These are phyloP conservation scores for Lasioglossum figueresi DNA, from an alignment of 2,888 invertebrate genomes.

Conservation along the genomic window DNA sequence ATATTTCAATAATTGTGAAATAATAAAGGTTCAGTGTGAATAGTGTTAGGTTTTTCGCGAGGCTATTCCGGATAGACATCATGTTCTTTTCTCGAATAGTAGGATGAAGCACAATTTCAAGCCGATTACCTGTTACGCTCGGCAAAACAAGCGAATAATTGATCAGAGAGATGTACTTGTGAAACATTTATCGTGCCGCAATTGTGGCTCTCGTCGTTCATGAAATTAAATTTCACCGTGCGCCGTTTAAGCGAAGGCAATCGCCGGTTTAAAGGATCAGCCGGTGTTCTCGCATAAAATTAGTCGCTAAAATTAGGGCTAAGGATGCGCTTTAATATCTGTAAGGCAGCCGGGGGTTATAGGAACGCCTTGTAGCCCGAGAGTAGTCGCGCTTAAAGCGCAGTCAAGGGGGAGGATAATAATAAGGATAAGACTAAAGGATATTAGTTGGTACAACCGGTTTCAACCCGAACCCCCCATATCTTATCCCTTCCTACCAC, in stretches of 20 bases:
- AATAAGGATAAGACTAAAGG: constrained; percentile 82
- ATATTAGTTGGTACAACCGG: constrained; percentile 80
- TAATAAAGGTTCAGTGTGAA: too few species aligned
- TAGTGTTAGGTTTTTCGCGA: not conserved
- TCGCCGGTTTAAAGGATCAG: constrained; percentile 64
- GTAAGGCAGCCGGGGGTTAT: constrained; percentile 65
- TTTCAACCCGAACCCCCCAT: constrained; percentile 45
- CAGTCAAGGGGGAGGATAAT: constrained; percentile 76
- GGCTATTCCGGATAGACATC: not conserved
- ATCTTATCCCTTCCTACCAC: constrained; percentile 43
- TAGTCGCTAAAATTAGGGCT: constrained; percentile 73
- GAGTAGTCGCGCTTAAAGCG: constrained; percentile 62
- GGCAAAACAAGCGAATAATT: constrained; percentile 12
- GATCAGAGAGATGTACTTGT: not conserved
- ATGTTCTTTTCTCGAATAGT: not conserved
- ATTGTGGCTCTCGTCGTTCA: constrained; percentile 18
- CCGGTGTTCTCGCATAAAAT: constrained; percentile 71
- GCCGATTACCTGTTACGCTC: not conserved
- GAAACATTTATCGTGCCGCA: constrained; percentile 23
- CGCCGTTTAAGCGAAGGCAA: constrained; percentile 23
- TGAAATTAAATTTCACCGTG: constrained; percentile 46
- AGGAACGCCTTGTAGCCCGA: constrained; percentile 58
- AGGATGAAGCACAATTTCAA: constrained; percentile 2
- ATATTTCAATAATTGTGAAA: too few species aligned
- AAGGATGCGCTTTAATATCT: constrained; percentile 78